phyloP scores from a whole-genome alignment of 2,888 invertebrate genomes.

The Caenorhabditis sp. region DNA sequence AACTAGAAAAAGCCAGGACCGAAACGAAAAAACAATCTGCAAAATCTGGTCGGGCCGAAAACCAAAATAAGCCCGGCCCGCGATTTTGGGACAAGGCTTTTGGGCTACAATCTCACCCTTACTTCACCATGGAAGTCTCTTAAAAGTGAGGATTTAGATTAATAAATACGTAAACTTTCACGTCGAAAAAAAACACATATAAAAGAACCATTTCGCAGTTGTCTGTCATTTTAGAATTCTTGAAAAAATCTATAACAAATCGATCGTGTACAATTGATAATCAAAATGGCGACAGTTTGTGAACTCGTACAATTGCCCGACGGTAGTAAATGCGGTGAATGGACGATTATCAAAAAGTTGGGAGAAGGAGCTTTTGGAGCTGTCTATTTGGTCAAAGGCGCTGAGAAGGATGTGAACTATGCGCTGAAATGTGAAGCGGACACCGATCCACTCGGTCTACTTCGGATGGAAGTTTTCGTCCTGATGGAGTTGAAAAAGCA shows the following conservation, averaged over 20 bases:
- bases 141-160: too few species aligned
- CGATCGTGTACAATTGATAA: not conserved
- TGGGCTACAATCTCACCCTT: too few species aligned
- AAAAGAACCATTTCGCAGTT: not conserved
- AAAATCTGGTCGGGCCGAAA: too few species aligned
- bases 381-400: constrained; percentile 48
- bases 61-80: too few species aligned
- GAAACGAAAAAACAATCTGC: too few species aligned
- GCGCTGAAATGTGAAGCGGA: constrained; percentile 58
- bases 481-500: constrained; percentile 57
- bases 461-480: constrained; percentile 68
- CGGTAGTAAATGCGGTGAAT: constrained; percentile 44
- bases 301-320: constrained; percentile 42
- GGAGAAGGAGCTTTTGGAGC: constrained; percentile 61
- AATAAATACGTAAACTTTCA: too few species aligned
- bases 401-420: constrained; percentile 42
- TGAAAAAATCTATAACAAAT: not conserved
- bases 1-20: too few species aligned
- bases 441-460: constrained; percentile 55
- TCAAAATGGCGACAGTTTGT: constrained; percentile 33
- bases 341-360: constrained; percentile 49
- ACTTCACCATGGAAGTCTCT: not conserved
- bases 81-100: too few species aligned
- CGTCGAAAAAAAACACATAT: not conserved
- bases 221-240: not conserved